Percentiles rank a stretch among this genome's conserved stretches.
These are phyloP conservation scores for Dilophus febrilis DNA, from an alignment of 2,888 invertebrate genomes.

Conservation along the genomic window DNA sequence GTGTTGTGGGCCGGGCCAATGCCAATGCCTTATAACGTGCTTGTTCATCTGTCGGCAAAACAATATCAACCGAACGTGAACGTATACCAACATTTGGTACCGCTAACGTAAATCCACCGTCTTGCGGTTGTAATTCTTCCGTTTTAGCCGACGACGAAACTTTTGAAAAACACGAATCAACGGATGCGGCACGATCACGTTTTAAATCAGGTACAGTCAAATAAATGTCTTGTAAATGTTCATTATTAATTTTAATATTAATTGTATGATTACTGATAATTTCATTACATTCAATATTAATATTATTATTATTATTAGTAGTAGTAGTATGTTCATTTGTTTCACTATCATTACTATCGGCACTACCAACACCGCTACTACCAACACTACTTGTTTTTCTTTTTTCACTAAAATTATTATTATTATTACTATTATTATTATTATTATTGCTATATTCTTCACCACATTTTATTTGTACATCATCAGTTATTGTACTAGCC, in stretches of 20 bases:
- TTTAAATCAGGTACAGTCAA: constrained; percentile 67
- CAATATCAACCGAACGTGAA: constrained; percentile 75
- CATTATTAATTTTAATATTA: background rate
- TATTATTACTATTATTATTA: constrained; percentile 14
- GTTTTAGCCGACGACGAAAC: constrained; percentile 53
- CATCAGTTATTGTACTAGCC: constrained; percentile 18
- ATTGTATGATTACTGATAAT: too few species aligned
- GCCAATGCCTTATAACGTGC: constrained; percentile 72
- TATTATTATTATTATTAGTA: background rate
- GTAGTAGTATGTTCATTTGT: background rate
- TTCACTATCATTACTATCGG: constrained; percentile 22
- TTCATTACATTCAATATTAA: background rate
- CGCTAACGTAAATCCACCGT: constrained; percentile 37
- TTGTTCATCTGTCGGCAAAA: constrained; percentile 69
- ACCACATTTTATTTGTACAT: too few species aligned
- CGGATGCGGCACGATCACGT: constrained; percentile 72
- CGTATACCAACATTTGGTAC: constrained; percentile 53
- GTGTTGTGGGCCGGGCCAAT: constrained; percentile 36
- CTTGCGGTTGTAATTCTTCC: constrained; percentile 48
- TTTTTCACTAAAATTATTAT: background rate
- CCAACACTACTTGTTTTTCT: too few species aligned
- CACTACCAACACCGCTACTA: constrained; percentile 7
- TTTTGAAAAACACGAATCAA: constrained; percentile 73
- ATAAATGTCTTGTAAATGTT: constrained; percentile 52
- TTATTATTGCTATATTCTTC: constrained; percentile 3